These are phyloP conservation scores for Falcunculus frontatus DNA, from an alignment of 2,113 vertebrate species.

Conservation along the genomic window DNA sequence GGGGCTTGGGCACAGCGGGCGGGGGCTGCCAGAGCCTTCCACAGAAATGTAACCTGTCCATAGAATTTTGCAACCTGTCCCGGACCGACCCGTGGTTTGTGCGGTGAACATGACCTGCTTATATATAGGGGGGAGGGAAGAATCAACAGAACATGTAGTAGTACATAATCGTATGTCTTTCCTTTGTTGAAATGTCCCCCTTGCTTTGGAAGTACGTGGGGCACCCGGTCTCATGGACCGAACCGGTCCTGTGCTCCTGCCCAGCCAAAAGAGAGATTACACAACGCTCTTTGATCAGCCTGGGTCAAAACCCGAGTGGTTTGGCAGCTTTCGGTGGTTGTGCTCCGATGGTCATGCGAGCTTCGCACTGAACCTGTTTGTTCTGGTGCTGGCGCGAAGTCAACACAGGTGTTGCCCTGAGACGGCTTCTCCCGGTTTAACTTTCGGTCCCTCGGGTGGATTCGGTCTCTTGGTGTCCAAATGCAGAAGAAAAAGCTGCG, in stretches of 20 bases:
- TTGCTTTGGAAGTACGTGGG: neutral
- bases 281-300: neutral
- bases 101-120: fast-evolving
- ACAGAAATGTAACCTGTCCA: neutral
- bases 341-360: fast-evolving
- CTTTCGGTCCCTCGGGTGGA: neutral
- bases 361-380: neutral
- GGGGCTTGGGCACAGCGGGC: neutral
- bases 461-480: neutral
- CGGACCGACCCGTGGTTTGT: neutral
- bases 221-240: neutral
- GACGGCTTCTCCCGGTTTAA: neutral
- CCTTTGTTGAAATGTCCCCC: neutral
- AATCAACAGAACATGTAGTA: neutral
- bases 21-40: neutral
- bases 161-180: fast-evolving
- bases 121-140: fast-evolving
- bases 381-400: fast-evolving
- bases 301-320: neutral
- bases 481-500: neutral
- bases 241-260: neutral
- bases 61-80: neutral
- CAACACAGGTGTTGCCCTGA: neutral
- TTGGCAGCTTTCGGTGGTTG: neutral
- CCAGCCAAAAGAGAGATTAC: neutral